Evolutionary conservation across 2,888 invertebrate species (phyloP).

Genomic region (Erebia epiphron): DNA sequence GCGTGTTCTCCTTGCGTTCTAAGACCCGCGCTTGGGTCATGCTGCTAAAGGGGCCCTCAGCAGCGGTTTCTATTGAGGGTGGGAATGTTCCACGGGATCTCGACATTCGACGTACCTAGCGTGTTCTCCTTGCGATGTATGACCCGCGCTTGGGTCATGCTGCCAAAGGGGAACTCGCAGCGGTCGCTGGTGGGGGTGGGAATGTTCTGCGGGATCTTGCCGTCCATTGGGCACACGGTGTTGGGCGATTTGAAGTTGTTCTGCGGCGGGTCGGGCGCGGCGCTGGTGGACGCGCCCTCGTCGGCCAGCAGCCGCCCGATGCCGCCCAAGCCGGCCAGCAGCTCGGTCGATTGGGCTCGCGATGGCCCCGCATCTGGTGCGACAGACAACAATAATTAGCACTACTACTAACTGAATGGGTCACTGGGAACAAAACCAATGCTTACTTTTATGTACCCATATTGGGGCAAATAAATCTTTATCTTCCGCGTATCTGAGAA

Average conservation of each 20-base stretch:
- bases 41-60: slow-evolving; percentile 93
- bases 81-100: slow-evolving; percentile 83
- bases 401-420: too few species aligned
- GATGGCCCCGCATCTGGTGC: slow-evolving; percentile 66
- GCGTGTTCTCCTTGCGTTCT: slow-evolving; percentile 87
- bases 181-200: slow-evolving; percentile 82
- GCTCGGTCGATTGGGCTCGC: slow-evolving; percentile 59
- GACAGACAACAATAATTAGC: not conserved
- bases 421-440: too few species aligned
- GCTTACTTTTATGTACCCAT: too few species aligned
- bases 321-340: slow-evolving; percentile 68
- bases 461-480: too few species aligned
- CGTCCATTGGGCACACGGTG: slow-evolving; percentile 93
- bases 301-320: slow-evolving; percentile 53
- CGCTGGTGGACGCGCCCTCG: slow-evolving; percentile 58
- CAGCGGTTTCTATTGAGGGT: slow-evolving; percentile 81
- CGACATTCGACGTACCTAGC: slow-evolving; percentile 56
- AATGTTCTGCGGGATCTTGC: slow-evolving; percentile 84
- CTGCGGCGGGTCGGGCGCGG: slow-evolving; percentile 76
- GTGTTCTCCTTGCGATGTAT: slow-evolving; percentile 89
- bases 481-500: too few species aligned
- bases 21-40: slow-evolving; percentile 95
- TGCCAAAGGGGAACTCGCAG: slow-evolving; percentile 92
- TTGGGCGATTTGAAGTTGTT: slow-evolving; percentile 90
- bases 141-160: slow-evolving; percentile 95